Percentiles rank a stretch among this genome's conserved stretches.
phyloP scores from a whole-genome alignment of 2,888 invertebrate species.

The Pycnomerus fuliginosus region DNA sequence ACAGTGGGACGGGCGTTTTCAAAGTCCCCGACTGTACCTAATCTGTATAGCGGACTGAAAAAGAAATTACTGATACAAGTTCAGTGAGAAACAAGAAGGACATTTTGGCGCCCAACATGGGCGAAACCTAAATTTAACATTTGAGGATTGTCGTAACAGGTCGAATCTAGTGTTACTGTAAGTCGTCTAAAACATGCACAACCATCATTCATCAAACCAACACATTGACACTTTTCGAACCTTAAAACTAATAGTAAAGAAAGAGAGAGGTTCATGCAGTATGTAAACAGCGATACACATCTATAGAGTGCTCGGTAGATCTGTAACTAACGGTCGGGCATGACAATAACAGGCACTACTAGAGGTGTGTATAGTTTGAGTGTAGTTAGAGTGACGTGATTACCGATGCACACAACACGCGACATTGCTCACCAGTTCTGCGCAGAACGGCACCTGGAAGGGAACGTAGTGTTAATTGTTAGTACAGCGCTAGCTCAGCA shows the following conservation, averaged over 20 bases:
- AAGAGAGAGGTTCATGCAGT: slow-evolving; percentile 27
- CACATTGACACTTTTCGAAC: neutral
- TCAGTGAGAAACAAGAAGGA: no score
- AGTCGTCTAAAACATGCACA: slow-evolving; percentile 28
- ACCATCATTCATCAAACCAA: slow-evolving; percentile 27
- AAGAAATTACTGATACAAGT: no score
- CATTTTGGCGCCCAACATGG: no score
- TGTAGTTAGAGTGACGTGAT: slow-evolving; percentile 73
- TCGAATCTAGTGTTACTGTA: no score
- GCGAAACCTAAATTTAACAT: no score
- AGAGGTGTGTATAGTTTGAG: slow-evolving; percentile 52
- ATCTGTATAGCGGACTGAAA: no score
- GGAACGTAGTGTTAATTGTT: slow-evolving; percentile 58
- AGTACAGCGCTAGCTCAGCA: slow-evolving; percentile 53
- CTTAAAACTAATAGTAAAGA: slow-evolving; percentile 20
- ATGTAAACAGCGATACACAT: slow-evolving; percentile 47
- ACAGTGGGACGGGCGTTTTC: no score
- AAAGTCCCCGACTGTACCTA: no score
- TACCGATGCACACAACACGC: slow-evolving; percentile 95
- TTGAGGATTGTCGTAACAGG: no score
- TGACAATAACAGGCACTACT: slow-evolving; percentile 49
- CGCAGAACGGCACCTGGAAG: slow-evolving; percentile 88
- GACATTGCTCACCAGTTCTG: slow-evolving; percentile 93
- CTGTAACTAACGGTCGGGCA: slow-evolving; percentile 23
- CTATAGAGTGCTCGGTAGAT: slow-evolving; percentile 50